Evolutionary conservation across 2,797 vertebrate species (phyloP).

Genomic region (Fringilla coelebs): DNA sequence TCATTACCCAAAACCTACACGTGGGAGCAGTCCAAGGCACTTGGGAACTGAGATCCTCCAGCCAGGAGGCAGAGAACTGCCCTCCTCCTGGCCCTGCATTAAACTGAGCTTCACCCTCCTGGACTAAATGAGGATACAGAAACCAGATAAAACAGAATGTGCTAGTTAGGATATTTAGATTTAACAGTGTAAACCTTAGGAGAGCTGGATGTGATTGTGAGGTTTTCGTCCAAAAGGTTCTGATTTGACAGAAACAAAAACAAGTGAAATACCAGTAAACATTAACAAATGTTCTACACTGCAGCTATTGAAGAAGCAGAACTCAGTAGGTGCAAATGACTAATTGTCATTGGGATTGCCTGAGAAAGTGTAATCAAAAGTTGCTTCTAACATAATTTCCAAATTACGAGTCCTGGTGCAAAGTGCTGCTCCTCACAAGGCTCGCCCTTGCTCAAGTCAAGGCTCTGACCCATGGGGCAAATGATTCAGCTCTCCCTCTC

Average conservation of each 20-base stretch:
- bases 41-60: not conserved
- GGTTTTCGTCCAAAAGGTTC: not conserved
- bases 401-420: not conserved
- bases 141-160: not conserved
- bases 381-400: not conserved
- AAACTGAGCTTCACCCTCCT: not conserved
- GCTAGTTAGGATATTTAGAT: not conserved
- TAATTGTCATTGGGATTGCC: not conserved
- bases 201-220: not conserved
- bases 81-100: not conserved
- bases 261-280: not conserved
- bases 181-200: not conserved
- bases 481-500: slow-evolving; percentile 38
- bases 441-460: not conserved
- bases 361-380: not conserved
- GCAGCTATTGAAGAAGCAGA: not conserved
- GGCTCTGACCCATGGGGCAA: slow-evolving; percentile 12
- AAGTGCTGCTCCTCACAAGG: not conserved
- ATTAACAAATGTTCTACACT: slow-evolving; percentile 10
- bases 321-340: not conserved
- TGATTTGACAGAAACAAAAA: not conserved
- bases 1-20: not conserved
- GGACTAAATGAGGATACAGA: not conserved
- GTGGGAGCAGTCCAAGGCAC: not conserved
- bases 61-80: not conserved